phyloP scores from a whole-genome alignment of 2,113 vertebrate genomes.

The Cynopterus brachyotis region DNA sequence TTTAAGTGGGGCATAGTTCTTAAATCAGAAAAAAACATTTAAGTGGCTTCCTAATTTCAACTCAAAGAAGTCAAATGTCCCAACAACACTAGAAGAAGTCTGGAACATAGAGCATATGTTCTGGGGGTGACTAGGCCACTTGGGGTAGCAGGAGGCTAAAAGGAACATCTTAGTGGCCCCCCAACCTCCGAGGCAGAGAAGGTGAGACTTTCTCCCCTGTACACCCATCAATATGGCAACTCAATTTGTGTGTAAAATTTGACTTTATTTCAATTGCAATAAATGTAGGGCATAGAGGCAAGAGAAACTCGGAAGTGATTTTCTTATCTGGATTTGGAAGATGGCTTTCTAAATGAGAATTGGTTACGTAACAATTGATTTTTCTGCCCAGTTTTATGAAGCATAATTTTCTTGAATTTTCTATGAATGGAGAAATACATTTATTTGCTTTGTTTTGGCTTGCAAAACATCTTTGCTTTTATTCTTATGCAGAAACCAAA shows the following conservation, averaged over 20 bases:
- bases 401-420: conserved; percentile 12
- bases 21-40: not conserved
- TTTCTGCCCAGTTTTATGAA: not conserved
- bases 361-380: not conserved
- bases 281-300: not conserved
- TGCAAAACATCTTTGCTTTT: conserved; percentile 21
- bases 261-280: not conserved
- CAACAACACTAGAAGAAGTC: not conserved
- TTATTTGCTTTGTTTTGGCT: conserved; percentile 31
- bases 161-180: no score
- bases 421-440: not conserved
- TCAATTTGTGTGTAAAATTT: not conserved
- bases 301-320: not conserved
- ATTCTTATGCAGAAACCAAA: conserved; percentile 1
- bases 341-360: not conserved
- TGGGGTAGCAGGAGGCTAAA: not conserved
- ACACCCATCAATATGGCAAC: not conserved
- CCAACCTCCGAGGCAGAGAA: not conserved
- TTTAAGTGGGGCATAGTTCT: not conserved
- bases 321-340: not conserved
- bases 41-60: not conserved
- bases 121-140: not conserved
- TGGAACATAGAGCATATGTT: not conserved
- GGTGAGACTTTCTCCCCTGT: not conserved
- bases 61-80: not conserved